These are phyloP conservation scores for Galagoides demidoff DNA, from an alignment of 2,797 vertebrate species.

Conservation along the genomic window DNA sequence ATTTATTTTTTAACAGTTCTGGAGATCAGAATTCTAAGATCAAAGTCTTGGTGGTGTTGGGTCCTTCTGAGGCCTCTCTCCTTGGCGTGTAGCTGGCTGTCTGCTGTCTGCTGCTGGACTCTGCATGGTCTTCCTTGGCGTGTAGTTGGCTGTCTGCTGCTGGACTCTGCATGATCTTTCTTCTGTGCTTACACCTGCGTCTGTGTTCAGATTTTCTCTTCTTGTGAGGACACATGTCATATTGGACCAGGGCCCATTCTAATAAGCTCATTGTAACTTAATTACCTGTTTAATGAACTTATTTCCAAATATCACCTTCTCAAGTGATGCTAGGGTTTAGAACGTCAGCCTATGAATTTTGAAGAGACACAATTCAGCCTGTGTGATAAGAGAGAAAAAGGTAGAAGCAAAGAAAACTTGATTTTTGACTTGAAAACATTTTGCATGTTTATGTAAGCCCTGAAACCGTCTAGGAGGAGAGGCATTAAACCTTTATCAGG, in stretches of 20 bases:
- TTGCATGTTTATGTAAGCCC: neutral
- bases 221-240: neutral
- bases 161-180: neutral
- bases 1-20: neutral
- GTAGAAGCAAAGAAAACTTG: neutral
- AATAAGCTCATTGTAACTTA: neutral
- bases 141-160: neutral
- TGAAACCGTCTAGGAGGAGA: slow-evolving; percentile 1
- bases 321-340: neutral
- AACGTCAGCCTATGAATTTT: neutral
- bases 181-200: neutral
- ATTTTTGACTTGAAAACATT: slow-evolving; percentile 14
- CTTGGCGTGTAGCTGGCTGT: neutral
- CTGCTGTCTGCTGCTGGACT: neutral
- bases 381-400: neutral
- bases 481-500: neutral
- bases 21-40: neutral
- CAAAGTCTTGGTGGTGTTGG: neutral
- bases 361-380: no score
- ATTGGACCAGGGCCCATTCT: neutral
- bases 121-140: neutral
- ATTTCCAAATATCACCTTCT: neutral
- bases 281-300: neutral
- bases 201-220: neutral
- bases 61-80: neutral